Evolutionary conservation across 2,113 vertebrate species (phyloP), one percentile per base, ranked within the genome.

Genomic region (Pangasianodon hypophthalmus): DNA sequence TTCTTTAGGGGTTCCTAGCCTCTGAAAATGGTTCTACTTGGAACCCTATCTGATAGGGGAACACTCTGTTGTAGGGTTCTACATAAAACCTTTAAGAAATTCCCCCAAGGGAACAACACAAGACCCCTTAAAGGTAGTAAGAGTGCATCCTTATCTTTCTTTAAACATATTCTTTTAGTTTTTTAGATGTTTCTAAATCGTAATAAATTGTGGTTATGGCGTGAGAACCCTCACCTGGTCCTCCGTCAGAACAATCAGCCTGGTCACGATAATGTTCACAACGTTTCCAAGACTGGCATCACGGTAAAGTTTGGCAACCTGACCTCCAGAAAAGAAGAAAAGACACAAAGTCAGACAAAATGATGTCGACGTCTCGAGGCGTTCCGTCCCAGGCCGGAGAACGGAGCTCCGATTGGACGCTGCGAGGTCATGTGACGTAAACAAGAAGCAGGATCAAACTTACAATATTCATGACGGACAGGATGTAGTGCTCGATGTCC

Each of bases 301-400:
- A 96, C 97, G 97, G 94, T 99, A 99, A 98, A 99, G 98, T 99
- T 99, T 99, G 98, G 98, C 98, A 99, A 99, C 98, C 98, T 99
- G 98, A 99, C 98, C 98, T 99, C 98, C 98, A 99, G 97, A 99
- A 99, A 99, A 99, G 96, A 99, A 99, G 96, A 97, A 99, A 98
- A 98, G 96, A 96, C 97, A 98, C 95, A 99, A 99, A 98, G 98
- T 99, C 98, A 99, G 98, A 98, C 98, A 97, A 97, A 97, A 26
- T 62, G 46, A 84, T 44, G 9, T 44, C 56, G 24, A 11, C 1
- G 21, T 60, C 19, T 41, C 5, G 16, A 29, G 26, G 73, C 19
- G 44, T 46, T 75, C 19, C 41, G 10, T 26, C 21, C 41, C 46
- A n/a, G 18, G 10, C 54, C 6, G 81, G n/a, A 44, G 54, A 13